Percentiles rank a stretch among this genome's conserved stretches.
Conservation (phyloP, 1,140 invertebrate species). For the Tribolium madens region DNA sequence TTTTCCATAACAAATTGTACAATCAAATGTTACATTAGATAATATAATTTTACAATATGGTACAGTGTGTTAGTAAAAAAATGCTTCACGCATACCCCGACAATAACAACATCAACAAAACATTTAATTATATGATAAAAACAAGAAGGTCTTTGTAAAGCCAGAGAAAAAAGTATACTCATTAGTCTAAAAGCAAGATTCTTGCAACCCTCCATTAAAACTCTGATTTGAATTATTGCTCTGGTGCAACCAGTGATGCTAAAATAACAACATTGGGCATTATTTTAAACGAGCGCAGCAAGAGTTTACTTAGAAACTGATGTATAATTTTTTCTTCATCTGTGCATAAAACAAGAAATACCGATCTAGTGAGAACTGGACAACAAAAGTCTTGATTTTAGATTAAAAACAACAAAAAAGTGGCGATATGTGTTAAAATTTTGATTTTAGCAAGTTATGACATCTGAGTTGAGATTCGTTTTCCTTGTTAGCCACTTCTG, state of each 20-base stretch:
- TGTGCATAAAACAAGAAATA: too few species aligned
- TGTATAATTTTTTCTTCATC: too few species aligned
- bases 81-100: conserved; percentile 33
- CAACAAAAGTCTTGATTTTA: neutral
- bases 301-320: too few species aligned
- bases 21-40: conserved; percentile 50
- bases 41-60: conserved; percentile 43
- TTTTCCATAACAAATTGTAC: conserved; percentile 50
- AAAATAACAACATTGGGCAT: too few species aligned
- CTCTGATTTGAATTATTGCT: too few species aligned
- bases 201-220: too few species aligned
- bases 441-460: conserved; percentile 17
- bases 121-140: conserved; percentile 7
- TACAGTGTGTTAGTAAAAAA: conserved; percentile 43
- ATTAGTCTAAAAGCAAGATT: too few species aligned
- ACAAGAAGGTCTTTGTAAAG: neutral
- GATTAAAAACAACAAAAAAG: too few species aligned
- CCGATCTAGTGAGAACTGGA: neutral
- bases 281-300: too few species aligned
- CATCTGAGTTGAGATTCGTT: conserved; percentile 1
- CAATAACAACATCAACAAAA: conserved; percentile 39
- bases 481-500: conserved; percentile 7
- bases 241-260: too few species aligned
- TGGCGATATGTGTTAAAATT: conserved; percentile 23
- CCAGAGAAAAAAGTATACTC: too few species aligned